Base-by-base conservation (phyloP, 2,888 invertebrate genomes). In the Boloria selene region DNA sequence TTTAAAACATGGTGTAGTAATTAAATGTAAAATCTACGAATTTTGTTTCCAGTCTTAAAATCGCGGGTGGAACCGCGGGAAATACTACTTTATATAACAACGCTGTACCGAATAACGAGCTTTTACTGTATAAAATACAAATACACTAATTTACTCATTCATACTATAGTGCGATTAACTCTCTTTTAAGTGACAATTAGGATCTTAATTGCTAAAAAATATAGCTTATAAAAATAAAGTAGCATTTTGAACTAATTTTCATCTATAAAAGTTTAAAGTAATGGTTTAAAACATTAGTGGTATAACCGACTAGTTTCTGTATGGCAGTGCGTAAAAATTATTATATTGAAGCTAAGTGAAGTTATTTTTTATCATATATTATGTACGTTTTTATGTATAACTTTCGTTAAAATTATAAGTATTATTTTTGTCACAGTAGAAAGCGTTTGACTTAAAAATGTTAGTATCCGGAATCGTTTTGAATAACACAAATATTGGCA, bases 401-500 rank as follows among this genome's bases (percentile, higher is more conserved):
- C 7, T 67, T 67, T 70, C 67, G 64, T 73, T 58, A 69, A 60
- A 47, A 1, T 45, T 38, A 2, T 22, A 22, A 22, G 22, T 22
- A 13, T 51, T 22, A 59, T 44, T 69, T 47, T 50, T 65, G 10
- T n/a, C 3, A 71, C 60, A 72, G 42, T 63, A 64, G 3, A 42
- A 17, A 13, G 10, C 10, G 2, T 1, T 10, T 10, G 59, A 47
- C 61, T 58, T 67, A 62, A 18, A n/a, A 69, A 90, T 88, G 87
- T 69, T 88, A 52, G 81, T 87, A 0, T 79, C 81, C 10, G 84
- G 83, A 0, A 61, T 87, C 2, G 80, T 88, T 42, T 68, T 86
- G 18, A 84, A 87, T 64, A 85, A 82, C 50, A 78, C 71, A 85
- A 88, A 67, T 87, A 84, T 87, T 64, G 82, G 88, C 18, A 89